Evolutionary conservation across 2,113 vertebrate species (phyloP), one percentile per base, ranked within the genome.

Genomic region (Dipodomys ordii): DNA sequence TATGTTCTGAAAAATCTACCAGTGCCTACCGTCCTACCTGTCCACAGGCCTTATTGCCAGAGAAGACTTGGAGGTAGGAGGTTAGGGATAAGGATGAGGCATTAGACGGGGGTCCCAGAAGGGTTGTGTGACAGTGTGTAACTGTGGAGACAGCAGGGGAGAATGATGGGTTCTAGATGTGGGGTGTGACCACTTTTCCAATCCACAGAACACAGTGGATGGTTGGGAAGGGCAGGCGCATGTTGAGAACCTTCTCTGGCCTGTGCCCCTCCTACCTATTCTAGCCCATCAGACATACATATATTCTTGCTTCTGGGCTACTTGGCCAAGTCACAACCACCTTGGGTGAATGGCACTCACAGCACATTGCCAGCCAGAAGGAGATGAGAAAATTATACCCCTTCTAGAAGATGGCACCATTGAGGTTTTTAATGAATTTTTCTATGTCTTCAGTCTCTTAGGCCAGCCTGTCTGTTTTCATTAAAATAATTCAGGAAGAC

Each of bases 401-500:
- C 46, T 62, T 87, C 23, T 62, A 22, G 80, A 71, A 68, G 73
- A 78, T 18, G 79, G 67, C 35, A 72, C 23, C 25, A 25, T 60
- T 73, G 64, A 87, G 12, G 18, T 49, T 90, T 82, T 78, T 35
- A 68, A 82, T 16, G 53, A 91, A 57, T 49, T 87, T 57, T 62
- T 86, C 80, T 44, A 30, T n/a, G 8, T 73, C 69, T 95, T 82
- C 13, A 22, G 53, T 57, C 53, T 65, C 82, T 60, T 64, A 64
- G 46, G 76, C 69, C 28, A 49, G 4, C 78, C 46, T 88, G 28
- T 85, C 57, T 83, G 23, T 81, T 89, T 92, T 67, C 49, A 83
- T 87, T 77, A 79, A 92, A 93, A 44, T 78, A 67, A 23, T 20
- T 57, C 32, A 78, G n/a, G 16, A 86, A 74, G 30, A 71, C 23